Evolutionary conservation across 2,888 invertebrate species (phyloP).

Genomic region (Hypolimnas misippus): DNA sequence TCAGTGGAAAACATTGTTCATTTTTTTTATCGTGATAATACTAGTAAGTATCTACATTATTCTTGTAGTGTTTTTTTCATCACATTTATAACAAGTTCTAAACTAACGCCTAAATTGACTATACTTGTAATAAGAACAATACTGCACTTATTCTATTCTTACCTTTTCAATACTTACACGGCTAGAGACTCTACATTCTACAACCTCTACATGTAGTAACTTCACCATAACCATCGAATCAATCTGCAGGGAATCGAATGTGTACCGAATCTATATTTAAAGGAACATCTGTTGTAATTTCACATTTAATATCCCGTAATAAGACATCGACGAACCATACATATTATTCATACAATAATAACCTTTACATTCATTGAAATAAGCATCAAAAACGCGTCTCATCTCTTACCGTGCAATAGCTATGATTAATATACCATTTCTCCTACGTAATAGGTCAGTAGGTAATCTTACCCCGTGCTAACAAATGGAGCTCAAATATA

Average conservation of each 20-base stretch:
- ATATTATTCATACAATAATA: slow-evolving; percentile 9
- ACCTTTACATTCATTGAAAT: background rate
- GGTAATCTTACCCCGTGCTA: slow-evolving; percentile 19
- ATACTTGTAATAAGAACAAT: too few relatives aligned
- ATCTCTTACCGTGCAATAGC: background rate
- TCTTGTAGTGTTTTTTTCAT: too few relatives aligned
- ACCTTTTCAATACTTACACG: too few relatives aligned
- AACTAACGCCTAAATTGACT: too few relatives aligned
- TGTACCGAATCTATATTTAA: background rate
- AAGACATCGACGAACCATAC: background rate
- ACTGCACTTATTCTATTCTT: too few relatives aligned
- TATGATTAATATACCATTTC: slow-evolving; percentile 19
- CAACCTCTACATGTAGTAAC: background rate
- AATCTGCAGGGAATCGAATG: background rate
- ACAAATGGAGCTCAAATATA: slow-evolving; percentile 11
- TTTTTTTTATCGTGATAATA: too few relatives aligned
- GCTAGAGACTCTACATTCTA: too few relatives aligned
- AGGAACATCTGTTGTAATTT: slow-evolving; percentile 25
- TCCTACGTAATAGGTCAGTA: slow-evolving; percentile 24
- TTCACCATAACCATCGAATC: background rate
- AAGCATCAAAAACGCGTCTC: slow-evolving; percentile 5
- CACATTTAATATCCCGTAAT: slow-evolving; percentile 24
- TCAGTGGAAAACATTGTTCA: too few relatives aligned
- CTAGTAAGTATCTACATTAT: too few relatives aligned
- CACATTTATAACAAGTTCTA: too few relatives aligned